These are phyloP conservation scores for Busseola fusca DNA, from an alignment of 2,888 invertebrate genomes.

Conservation along the genomic window DNA sequence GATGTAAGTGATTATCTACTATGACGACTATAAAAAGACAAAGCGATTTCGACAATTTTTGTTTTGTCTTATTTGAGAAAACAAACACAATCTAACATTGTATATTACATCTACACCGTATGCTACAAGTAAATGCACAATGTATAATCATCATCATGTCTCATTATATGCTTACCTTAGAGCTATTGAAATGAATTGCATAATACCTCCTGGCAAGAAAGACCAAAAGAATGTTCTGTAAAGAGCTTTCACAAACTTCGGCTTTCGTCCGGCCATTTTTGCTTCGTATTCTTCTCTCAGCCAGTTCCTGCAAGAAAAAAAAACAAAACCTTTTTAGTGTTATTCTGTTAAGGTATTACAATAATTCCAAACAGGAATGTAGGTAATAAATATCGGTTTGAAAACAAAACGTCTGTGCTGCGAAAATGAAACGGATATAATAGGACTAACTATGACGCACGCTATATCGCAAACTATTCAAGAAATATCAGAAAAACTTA, in stretches of 20 bases:
- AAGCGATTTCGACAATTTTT: too few relatives aligned
- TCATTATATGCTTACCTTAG: constrained; percentile 70
- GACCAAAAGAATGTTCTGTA: constrained; percentile 77
- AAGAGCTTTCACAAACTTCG: constrained; percentile 76
- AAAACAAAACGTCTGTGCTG: background rate
- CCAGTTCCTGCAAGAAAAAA: constrained; percentile 75
- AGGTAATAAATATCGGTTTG: background rate
- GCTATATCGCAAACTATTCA: background rate
- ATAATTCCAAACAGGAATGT: background rate
- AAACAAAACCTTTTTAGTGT: background rate
- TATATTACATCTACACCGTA: too few relatives aligned
- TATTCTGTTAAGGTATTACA: background rate
- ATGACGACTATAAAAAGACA: background rate
- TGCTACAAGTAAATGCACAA: too few relatives aligned
- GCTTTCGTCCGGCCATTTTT: constrained; percentile 69
- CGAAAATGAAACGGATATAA: background rate
- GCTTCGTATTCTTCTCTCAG: constrained; percentile 75
- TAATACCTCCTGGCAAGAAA: constrained; percentile 78
- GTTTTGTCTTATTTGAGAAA: too few relatives aligned
- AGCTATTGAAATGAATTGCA: constrained; percentile 73
- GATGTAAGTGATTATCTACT: background rate
- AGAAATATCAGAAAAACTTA: background rate
- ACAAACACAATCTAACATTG: too few relatives aligned
- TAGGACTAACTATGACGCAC: background rate
- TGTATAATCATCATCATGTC: background rate